Conservation (phyloP, 2,113 vertebrate species). For the Siphamia tubifer region DNA sequence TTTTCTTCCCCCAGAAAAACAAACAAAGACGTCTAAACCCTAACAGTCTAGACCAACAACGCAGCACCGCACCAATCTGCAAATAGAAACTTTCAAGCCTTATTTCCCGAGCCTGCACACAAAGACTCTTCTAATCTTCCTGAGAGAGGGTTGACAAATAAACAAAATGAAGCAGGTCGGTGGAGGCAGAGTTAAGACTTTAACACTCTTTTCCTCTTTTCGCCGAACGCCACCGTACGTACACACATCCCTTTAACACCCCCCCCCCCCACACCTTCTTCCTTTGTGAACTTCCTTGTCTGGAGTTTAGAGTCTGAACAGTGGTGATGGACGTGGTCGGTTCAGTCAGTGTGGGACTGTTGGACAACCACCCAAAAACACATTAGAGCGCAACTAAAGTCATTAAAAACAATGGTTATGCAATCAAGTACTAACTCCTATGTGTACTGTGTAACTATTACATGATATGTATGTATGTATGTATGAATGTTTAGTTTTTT, state of each 20-base stretch:
- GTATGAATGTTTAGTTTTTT: no score
- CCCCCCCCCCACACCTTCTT: no score
- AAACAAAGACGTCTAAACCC: conserved; percentile 50
- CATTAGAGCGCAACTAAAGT: no score
- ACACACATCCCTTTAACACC: conserved; percentile 63
- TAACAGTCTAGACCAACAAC: conserved; percentile 41
- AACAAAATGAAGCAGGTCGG: conserved; percentile 53
- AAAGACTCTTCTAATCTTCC: conserved; percentile 54
- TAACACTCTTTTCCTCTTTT: conserved; percentile 63
- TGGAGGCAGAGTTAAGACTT: conserved; percentile 45
- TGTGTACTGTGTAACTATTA: no score
- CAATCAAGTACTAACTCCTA: no score
- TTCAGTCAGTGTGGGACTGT: no score
- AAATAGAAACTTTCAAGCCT: conserved; percentile 46
- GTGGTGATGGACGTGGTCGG: no score
- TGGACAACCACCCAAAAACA: no score
- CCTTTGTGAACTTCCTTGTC: conserved; percentile 63
- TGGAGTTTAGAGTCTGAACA: conserved; percentile 57
- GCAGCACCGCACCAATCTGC: conserved; percentile 37
- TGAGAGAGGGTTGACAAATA: conserved; percentile 40
- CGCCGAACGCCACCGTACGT: not conserved
- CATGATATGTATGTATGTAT: no score
- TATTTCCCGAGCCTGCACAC: conserved; percentile 50
- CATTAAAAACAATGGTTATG: no score
- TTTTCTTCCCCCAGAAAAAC: conserved; percentile 36